Evolutionary conservation across 2,113 vertebrate species (phyloP).

Genomic region (Pelecanus crispus): DNA sequence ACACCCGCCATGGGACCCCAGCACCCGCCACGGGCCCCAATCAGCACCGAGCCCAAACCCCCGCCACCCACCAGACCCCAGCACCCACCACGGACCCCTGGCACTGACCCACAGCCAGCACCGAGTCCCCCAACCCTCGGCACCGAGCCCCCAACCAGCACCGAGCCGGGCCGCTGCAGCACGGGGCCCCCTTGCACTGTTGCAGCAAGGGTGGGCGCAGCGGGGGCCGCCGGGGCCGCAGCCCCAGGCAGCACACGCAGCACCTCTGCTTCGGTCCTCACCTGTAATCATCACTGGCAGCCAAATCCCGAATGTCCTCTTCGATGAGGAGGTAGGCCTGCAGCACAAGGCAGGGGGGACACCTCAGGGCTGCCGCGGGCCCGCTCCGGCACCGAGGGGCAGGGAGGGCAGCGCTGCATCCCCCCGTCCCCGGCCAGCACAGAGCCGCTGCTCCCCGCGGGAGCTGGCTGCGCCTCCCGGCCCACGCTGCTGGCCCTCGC

Average conservation of each 20-base stretch:
- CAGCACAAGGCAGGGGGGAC: not conserved
- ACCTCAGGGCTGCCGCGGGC: not conserved
- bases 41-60: no score
- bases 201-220: accelerated
- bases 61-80: no score
- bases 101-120: no score
- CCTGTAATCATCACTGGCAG: slow-evolving; percentile 91
- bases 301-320: slow-evolving; percentile 90
- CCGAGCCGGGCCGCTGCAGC: not conserved
- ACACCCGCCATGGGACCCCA: not conserved
- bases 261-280: slow-evolving; percentile 11
- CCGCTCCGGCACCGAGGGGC: not conserved
- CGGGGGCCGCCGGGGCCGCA: accelerated
- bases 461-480: not conserved
- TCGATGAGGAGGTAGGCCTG: slow-evolving; percentile 95
- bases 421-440: accelerated
- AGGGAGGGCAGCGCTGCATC: accelerated
- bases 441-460: accelerated
- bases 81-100: not conserved
- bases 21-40: not conserved
- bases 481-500: accelerated
- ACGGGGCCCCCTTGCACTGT: accelerated
- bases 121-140: no score
- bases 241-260: not conserved
- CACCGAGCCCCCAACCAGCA: not conserved